Base-by-base conservation (phyloP, 2,888 invertebrate species). In the Agrenia bidenticulata region DNA sequence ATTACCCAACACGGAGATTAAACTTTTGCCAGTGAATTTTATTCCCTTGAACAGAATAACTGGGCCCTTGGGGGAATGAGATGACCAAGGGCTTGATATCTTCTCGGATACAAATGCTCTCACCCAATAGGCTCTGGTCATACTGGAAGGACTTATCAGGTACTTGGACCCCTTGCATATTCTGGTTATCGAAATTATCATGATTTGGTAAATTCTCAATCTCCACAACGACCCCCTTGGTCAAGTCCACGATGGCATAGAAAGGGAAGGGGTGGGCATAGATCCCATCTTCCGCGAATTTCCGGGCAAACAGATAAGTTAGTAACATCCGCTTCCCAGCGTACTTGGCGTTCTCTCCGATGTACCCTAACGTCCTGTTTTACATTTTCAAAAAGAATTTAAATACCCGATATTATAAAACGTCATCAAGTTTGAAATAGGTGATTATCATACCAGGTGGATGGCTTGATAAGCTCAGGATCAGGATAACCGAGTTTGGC, bases 1-100 rank as follows among this genome's bases (percentile, higher is more conserved):
- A n/a, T 61, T 56, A 72, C 70, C 73, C 68, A n/a, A 73, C 59
- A 11, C 75, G 50, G 42, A 75, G 66, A 21, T 66, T 59, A 56
- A 71, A 75, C 39, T 75, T 75, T 64, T 75, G 73, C 75, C 75
- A 75, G 4, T 45, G 13, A 1, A 75, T 56, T 13, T 56, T 55
- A 54, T 70, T 59, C 2, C 71, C 70, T 37, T 58, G 53, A 0
- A 74, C 65, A 1, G n/a, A 26, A 45, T 67, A 73, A 39, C 68
- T 70, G 13, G 74, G 60, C 13, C 71, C 74, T 13, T 61, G 56
- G 0, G 71, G 71, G 13, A 63, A 65, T 5, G 27, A 32, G 2
- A 70, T 42, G 17, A 63, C 55, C 0, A 73, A 11, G 2, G 74
- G 74, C 19, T 66, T 69, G 0, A 74, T 39, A 45, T 70, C 70